Evolutionary conservation across 1,140 invertebrate species (phyloP).

Genomic region (Heliothis virescens): DNA sequence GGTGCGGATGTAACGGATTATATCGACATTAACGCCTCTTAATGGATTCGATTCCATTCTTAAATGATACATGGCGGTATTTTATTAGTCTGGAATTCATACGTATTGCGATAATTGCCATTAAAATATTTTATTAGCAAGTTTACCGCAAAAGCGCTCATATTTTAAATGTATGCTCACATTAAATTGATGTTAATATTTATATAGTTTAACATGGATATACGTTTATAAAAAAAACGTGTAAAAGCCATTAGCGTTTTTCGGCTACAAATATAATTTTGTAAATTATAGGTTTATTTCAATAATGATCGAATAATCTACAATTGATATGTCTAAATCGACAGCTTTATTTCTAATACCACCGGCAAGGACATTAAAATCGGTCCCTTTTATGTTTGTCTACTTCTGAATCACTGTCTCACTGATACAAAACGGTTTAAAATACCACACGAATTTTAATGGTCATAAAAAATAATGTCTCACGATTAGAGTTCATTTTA

Average conservation of each 20-base stretch:
- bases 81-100: constrained; percentile 36
- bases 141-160: constrained; percentile 13
- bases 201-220: constrained; percentile 3
- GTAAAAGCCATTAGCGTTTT: background rate
- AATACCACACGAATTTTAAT: constrained; percentile 64
- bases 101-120: constrained; percentile 10
- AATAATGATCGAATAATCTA: background rate
- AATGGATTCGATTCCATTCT: constrained; percentile 54
- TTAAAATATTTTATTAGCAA: constrained; percentile 17
- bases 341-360: constrained; percentile 36
- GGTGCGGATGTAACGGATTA: constrained; percentile 78
- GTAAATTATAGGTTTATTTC: background rate
- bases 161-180: constrained; percentile 1
- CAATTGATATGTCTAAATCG: constrained; percentile 28
- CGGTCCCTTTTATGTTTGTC: constrained; percentile 54
- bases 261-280: background rate
- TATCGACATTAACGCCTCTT: constrained; percentile 69
- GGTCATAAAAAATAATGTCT: constrained; percentile 53
- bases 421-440: constrained; percentile 50
- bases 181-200: background rate
- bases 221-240: background rate
- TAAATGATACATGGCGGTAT: constrained; percentile 41
- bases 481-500: constrained; percentile 59
- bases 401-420: constrained; percentile 51
- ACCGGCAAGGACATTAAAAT: constrained; percentile 34